Evolutionary conservation across 1,140 invertebrate species (phyloP).

Genomic region (Neodiprion lecontei): DNA sequence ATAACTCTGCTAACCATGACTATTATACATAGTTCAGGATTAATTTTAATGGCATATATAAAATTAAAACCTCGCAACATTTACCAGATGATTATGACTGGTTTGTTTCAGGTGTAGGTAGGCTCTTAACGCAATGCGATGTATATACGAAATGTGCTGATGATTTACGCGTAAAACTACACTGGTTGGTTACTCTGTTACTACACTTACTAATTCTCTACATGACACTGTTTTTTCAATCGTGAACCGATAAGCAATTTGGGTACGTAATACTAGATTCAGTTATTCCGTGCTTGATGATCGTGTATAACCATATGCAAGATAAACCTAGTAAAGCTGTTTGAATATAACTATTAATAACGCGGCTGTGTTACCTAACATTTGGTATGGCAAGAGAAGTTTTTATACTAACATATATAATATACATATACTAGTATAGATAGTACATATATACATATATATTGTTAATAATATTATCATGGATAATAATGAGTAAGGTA

Average conservation of each 20-base stretch:
- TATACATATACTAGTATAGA: slow-evolving; percentile 23
- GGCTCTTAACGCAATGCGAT: slow-evolving; percentile 16
- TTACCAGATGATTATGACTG: slow-evolving; percentile 47
- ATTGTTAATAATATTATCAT: slow-evolving; percentile 23
- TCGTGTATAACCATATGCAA: slow-evolving; percentile 31
- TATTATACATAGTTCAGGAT: slow-evolving; percentile 57
- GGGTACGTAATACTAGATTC: neutral
- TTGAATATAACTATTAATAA: slow-evolving; percentile 42
- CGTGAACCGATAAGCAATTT: neutral
- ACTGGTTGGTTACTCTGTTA: no score
- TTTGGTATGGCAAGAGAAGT: slow-evolving; percentile 57
- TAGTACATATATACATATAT: slow-evolving; percentile 21
- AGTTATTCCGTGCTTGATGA: slow-evolving; percentile 23
- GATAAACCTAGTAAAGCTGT: slow-evolving; percentile 46
- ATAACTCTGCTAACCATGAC: slow-evolving; percentile 59
- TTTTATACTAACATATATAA: slow-evolving; percentile 38
- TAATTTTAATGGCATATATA: slow-evolving; percentile 41
- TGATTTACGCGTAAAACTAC: no score
- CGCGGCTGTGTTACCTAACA: slow-evolving; percentile 43
- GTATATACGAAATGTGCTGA: no score
- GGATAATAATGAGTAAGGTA: slow-evolving; percentile 38
- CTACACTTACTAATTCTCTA: no score
- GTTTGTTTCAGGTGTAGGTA: slow-evolving; percentile 26
- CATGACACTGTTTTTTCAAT: no score
- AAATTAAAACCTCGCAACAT: slow-evolving; percentile 59